A percentile compares a stretch with the other conserved stretches of the same genome.
phyloP scores from a whole-genome alignment of 2,888 invertebrate species.

The Heteromyza rotundicornis region DNA sequence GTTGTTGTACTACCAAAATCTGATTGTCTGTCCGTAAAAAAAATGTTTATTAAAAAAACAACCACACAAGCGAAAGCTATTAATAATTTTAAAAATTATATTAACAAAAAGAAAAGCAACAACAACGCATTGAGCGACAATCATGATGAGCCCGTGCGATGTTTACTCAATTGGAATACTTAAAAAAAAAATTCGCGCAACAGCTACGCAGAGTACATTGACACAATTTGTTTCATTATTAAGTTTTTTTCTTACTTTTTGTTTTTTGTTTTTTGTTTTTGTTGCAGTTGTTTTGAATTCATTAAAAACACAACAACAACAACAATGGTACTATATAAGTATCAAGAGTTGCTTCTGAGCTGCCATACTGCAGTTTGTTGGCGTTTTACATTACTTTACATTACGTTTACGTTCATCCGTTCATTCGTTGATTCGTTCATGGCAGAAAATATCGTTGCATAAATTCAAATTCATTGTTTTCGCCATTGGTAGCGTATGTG shows the following conservation, averaged over 20 bases:
- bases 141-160: conserved; percentile 12
- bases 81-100: not conserved
- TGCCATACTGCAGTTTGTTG: too few relatives aligned
- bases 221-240: conserved; percentile 15
- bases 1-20: too few relatives aligned
- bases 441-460: not conserved
- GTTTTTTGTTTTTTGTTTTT: conserved; percentile 21
- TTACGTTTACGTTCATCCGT: not conserved
- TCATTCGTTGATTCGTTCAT: too few relatives aligned
- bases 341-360: too few relatives aligned
- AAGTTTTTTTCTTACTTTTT: too few relatives aligned
- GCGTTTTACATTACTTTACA: too few relatives aligned
- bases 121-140: not conserved
- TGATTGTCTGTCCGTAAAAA: too few relatives aligned
- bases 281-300: conserved; percentile 7
- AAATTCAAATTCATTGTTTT: too few relatives aligned
- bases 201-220: conserved; percentile 18
- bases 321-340: not conserved
- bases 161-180: conserved; percentile 24
- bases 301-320: conserved; percentile 2
- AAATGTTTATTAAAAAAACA: not conserved
- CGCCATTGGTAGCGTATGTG: too few relatives aligned
- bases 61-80: not conserved
- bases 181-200: conserved; percentile 2
- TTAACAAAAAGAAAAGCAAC: not conserved